A percentile compares a stretch with the other conserved stretches of the same genome.
These are phyloP conservation scores for Peromyscus eremicus DNA, from an alignment of 2,797 vertebrate species.

Conservation along the genomic window DNA sequence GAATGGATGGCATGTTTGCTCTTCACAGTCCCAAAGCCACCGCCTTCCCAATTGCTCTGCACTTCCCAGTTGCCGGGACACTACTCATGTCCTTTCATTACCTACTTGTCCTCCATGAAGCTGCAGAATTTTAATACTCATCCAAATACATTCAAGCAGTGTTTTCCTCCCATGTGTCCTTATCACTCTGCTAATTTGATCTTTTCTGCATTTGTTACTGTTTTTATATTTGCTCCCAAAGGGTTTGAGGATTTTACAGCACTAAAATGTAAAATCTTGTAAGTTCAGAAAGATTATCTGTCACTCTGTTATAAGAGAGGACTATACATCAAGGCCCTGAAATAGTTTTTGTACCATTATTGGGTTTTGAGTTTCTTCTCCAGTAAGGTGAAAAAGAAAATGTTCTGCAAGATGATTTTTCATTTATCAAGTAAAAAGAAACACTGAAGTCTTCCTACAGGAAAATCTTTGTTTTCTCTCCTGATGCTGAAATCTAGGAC, in stretches of 20 bases:
- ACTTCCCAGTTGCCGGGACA: neutral
- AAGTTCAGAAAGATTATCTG: neutral
- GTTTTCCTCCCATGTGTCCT: constrained; percentile 25
- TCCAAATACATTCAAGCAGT: neutral
- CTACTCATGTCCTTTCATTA: neutral
- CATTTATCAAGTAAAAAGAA: constrained; percentile 15
- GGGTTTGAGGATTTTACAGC: neutral
- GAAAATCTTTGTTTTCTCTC: neutral
- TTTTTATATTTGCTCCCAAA: constrained; percentile 30
- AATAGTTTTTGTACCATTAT: neutral
- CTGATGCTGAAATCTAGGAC: neutral
- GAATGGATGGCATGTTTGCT: neutral
- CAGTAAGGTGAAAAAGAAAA: neutral
- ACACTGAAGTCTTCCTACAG: neutral
- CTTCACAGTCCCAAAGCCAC: neutral
- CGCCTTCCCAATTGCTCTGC: neutral
- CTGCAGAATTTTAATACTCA: neutral
- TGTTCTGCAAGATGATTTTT: neutral
- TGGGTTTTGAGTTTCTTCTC: constrained; percentile 48
- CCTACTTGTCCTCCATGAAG: neutral
- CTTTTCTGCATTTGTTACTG: neutral
- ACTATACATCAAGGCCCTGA: neutral
- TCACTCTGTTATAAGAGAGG: neutral
- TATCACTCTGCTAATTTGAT: neutral
- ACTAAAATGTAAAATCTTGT: neutral